Base-by-base conservation (phyloP, 2,113 vertebrate genomes). In the Mormoops blainvillei region DNA sequence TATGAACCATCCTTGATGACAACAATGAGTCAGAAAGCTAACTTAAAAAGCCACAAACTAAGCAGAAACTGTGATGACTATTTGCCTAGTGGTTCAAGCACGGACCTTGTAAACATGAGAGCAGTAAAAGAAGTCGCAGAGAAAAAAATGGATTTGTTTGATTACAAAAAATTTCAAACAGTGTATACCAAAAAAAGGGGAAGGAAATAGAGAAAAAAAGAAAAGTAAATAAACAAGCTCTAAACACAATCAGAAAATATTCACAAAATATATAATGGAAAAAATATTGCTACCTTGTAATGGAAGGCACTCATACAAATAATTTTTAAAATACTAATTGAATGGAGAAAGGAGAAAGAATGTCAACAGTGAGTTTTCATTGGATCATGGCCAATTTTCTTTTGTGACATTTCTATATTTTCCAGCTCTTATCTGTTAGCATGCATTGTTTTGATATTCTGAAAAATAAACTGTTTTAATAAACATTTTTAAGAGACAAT, bases 281-380 rank as follows among this genome's bases (percentile, higher is more conserved):
- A 76, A 43, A 87, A 93, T 50, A 67, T 33, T 87, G 16, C 2
- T 33, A 36, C 82, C 20, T 91, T 93, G 18, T 78, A 82, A 67
- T 9, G 18, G 20, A 78, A 83, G 78, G 18, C 28, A 56, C 20
- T 56, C 36, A 86, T 73, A 65, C 38, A 96, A 54, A 82, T 43
- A 68, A 95, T 56, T 88, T 94, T n/a, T 24, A 90, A 82, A 94
- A 7, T 87, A 50, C 14, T 45, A 80, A 70, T 86, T 87, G 82
- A 54, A 70, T 74, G 22, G 14, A 58, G 19, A 88, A 82, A 84
- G 43, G 15, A 93, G 3, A 26, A 92, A 84, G 24, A 50, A 73
- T 48, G 5, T 56, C 33, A 50, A 43, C 15, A 19, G 9, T 50
- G 56, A 80, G 28, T 87, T 82, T 88, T 63, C 24, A 73, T 18